Evolutionary conservation across 2,113 vertebrate genomes (phyloP).

Genomic region (Ariopsis seemanni): DNA sequence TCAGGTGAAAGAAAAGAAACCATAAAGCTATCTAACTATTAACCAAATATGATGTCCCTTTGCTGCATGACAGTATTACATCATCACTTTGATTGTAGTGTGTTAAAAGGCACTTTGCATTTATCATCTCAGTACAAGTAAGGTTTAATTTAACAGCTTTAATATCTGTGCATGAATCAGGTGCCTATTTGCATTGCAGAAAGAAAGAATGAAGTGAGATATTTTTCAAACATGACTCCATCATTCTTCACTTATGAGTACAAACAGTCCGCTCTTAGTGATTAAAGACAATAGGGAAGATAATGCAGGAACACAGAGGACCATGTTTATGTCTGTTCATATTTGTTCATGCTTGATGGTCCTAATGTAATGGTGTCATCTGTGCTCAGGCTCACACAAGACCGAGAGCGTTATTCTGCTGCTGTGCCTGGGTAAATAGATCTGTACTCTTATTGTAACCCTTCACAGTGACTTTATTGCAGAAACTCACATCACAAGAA

Average conservation of each 20-base stretch:
- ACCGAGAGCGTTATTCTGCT: background rate
- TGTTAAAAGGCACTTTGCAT: background rate
- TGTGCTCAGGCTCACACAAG: background rate
- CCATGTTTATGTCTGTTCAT: background rate
- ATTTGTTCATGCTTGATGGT: background rate
- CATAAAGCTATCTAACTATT: constrained; percentile 31
- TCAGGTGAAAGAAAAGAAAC: constrained; percentile 29
- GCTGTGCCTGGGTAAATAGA: background rate
- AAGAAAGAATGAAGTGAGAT: background rate
- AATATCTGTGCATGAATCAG: background rate
- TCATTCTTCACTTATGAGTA: background rate
- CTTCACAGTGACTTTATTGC: background rate
- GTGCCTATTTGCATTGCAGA: background rate
- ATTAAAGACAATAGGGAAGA: background rate
- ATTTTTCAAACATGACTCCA: background rate
- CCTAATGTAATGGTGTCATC: background rate
- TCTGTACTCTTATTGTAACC: background rate
- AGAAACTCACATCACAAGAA: background rate
- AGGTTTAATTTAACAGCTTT: background rate
- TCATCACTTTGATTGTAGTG: constrained; percentile 23
- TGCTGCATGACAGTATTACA: background rate
- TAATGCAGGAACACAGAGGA: background rate
- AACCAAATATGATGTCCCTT: no score
- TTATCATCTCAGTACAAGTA: background rate
- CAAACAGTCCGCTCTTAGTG: background rate